Percentiles rank a stretch among this genome's conserved stretches.
phyloP scores from a whole-genome alignment of 2,888 invertebrate genomes.

The Drosophila sordidula region DNA sequence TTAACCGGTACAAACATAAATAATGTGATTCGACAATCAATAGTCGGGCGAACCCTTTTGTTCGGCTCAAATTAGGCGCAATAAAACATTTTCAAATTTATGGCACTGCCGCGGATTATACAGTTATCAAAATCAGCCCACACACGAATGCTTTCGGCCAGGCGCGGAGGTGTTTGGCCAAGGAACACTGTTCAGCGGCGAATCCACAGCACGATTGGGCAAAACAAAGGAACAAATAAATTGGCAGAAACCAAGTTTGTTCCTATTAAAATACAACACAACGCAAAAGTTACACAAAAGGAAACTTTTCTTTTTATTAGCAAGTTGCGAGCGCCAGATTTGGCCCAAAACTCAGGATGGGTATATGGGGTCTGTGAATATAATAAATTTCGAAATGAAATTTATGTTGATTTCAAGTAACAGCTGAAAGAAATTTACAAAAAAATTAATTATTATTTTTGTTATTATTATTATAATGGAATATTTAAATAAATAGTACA shows the following conservation, averaged over 20 bases:
- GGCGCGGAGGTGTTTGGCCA: conserved; percentile 24
- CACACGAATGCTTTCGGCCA: conserved; percentile 12
- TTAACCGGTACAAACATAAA: conserved; percentile 53
- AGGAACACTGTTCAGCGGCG: conserved; percentile 3
- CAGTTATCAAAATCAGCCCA: conserved; percentile 41
- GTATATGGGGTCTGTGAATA: conserved; percentile 4
- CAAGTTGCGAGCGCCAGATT: conserved; percentile 44
- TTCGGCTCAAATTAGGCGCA: conserved; percentile 67
- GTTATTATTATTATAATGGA: too few species aligned
- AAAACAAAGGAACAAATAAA: conserved; percentile 60
- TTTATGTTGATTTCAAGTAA: too few species aligned
- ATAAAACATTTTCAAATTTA: conserved; percentile 70
- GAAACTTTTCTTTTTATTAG: conserved; percentile 66
- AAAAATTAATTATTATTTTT: too few species aligned
- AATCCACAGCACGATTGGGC: conserved; percentile 35
- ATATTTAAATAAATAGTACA: too few species aligned
- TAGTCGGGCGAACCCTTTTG: conserved; percentile 30
- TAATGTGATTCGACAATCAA: conserved; percentile 47
- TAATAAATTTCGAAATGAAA: neutral
- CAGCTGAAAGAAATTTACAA: too few species aligned
- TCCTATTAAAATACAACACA: conserved; percentile 76
- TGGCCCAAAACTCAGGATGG: conserved; percentile 1
- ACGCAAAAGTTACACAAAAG: conserved; percentile 76
- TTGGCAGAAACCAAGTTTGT: conserved; percentile 71
- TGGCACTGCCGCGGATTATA: conserved; percentile 55